Evolutionary conservation across 2,113 vertebrate genomes (phyloP).

Genomic region (Synchiropus splendidus): DNA sequence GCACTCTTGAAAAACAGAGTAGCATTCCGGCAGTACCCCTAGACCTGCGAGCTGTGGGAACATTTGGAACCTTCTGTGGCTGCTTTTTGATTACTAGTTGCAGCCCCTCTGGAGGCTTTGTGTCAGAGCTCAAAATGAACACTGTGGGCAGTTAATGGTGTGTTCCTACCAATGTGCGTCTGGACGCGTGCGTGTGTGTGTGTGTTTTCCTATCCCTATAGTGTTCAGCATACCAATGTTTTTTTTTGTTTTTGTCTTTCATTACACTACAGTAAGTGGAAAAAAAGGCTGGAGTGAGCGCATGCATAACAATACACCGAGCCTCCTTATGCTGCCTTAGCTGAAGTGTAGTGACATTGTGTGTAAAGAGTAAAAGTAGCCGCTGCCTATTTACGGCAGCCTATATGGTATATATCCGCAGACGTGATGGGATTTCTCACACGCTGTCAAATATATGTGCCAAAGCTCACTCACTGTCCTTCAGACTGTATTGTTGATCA

Average conservation of each 20-base stretch:
- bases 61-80: conserved; percentile 1
- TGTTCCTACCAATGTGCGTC: neutral
- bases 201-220: conserved; percentile 13
- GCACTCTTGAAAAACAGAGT: too few relatives aligned
- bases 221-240: neutral
- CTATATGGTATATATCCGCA: conserved; percentile 2
- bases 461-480: neutral
- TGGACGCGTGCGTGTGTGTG: neutral
- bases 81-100: conserved; percentile 35
- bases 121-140: conserved; percentile 40
- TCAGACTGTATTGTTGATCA: conserved; percentile 12
- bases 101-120: conserved; percentile 19
- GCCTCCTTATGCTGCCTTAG: too few relatives aligned
- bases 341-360: too few relatives aligned
- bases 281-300: too few relatives aligned
- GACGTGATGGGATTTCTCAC: conserved; percentile 13
- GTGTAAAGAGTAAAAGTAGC: neutral
- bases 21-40: too few relatives aligned
- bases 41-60: too few relatives aligned
- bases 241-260: too few relatives aligned
- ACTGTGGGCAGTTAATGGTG: conserved; percentile 18
- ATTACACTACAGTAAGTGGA: too few relatives aligned
- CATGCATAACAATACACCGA: too few relatives aligned
- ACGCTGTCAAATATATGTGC: conserved; percentile 7
- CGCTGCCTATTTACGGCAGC: conserved; percentile 12